A percentile compares a stretch with the other conserved stretches of the same genome.
Evolutionary conservation across 2,797 vertebrate genomes (phyloP).

Genomic region (Ctenosaura bakeri): DNA sequence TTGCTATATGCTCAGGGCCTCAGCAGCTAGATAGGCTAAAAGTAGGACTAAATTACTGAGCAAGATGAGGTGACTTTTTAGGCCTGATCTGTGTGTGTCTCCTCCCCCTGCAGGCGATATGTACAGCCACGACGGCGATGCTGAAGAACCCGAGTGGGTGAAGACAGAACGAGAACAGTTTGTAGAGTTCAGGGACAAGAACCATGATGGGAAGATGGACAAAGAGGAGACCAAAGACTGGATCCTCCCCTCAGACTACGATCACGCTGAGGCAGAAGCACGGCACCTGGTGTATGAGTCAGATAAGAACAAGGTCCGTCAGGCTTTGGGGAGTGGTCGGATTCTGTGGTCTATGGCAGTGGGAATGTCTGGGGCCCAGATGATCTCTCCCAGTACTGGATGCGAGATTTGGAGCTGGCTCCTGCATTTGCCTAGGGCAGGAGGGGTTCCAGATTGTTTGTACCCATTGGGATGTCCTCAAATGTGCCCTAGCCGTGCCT

Average conservation of each 20-base stretch:
- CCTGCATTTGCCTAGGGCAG: background rate
- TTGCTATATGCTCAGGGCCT: background rate
- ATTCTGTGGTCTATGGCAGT: too few species aligned
- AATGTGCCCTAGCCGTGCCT: too few species aligned
- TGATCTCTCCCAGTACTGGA: background rate
- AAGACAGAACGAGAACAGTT: constrained; percentile 91
- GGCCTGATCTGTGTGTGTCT: background rate
- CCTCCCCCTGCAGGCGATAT: constrained; percentile 86
- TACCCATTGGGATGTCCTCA: background rate
- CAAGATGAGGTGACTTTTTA: background rate
- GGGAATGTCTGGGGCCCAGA: too few species aligned
- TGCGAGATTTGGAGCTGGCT: background rate
- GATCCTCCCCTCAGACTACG: constrained; percentile 93
- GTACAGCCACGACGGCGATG: constrained; percentile 85
- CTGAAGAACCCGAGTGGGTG: constrained; percentile 92
- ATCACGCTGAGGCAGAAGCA: constrained; percentile 91
- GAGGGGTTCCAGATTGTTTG: background rate
- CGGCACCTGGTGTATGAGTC: constrained; percentile 92
- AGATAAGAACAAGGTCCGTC: constrained; percentile 87
- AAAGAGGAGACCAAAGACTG: constrained; percentile 93
- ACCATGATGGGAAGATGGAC: constrained; percentile 94
- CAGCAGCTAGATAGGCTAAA: background rate
- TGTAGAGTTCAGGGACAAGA: constrained; percentile 91
- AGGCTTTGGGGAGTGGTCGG: background rate
- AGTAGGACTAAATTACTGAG: rapidly evolving